Percentiles rank a stretch among this genome's conserved stretches.
phyloP scores from a whole-genome alignment of 2,797 vertebrate species.

The Catamblyrhynchus diadema region DNA sequence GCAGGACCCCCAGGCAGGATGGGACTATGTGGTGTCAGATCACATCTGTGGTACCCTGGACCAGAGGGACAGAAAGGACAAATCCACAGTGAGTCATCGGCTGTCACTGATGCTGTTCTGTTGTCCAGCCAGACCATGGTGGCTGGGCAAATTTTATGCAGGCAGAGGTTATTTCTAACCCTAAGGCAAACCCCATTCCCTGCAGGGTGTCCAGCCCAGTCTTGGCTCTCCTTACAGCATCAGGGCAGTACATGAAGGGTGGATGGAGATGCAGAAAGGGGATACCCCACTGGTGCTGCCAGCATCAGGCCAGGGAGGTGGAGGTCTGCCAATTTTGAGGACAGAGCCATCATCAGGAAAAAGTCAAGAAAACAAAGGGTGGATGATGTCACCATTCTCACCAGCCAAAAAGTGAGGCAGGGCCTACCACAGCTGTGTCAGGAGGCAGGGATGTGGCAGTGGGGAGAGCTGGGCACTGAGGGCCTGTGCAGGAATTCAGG shows the following conservation, averaged over 20 bases:
- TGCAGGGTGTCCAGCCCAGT: neutral
- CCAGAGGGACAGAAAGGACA: neutral
- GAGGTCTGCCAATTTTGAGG: neutral
- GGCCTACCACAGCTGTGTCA: rapidly evolving
- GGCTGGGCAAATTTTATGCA: neutral
- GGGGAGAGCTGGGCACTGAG: neutral
- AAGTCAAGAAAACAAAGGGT: neutral
- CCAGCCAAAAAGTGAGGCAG: neutral
- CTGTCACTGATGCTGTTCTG: neutral
- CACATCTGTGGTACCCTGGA: neutral
- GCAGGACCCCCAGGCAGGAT: neutral
- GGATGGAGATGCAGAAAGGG: neutral
- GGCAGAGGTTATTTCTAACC: neutral
- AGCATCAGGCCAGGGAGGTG: neutral
- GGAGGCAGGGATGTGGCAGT: neutral
- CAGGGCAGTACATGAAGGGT: neutral
- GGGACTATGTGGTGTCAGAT: neutral
- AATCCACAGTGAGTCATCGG: rapidly evolving
- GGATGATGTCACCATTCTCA: neutral
- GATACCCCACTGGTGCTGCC: neutral
- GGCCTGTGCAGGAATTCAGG: rapidly evolving
- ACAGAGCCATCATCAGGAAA: rapidly evolving
- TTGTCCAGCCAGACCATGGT: rapidly evolving
- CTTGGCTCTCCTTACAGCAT: neutral
- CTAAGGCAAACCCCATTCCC: neutral